Percentiles rank a stretch among this genome's conserved stretches.
phyloP scores from a whole-genome alignment of 2,113 vertebrate genomes.

The Gnathonemus longibarbis region DNA sequence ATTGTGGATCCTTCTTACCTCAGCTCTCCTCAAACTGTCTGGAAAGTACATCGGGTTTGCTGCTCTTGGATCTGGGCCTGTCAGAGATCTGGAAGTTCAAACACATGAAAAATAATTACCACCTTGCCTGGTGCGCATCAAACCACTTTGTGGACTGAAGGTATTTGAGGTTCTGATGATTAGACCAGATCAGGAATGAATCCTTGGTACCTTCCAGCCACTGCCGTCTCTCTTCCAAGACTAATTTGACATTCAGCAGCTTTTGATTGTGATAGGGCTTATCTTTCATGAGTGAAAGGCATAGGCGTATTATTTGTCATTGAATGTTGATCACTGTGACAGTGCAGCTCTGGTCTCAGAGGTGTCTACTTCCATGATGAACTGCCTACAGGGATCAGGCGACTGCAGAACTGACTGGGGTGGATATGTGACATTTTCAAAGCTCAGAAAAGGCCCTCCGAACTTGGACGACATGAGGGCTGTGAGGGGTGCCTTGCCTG shows the following conservation, averaged over 20 bases:
- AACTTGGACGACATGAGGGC: not conserved
- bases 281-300: not conserved
- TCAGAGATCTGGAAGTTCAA: not conserved
- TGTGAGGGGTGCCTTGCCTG: not conserved
- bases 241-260: not conserved
- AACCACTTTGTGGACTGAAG: not conserved
- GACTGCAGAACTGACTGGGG: not conserved
- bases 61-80: not conserved
- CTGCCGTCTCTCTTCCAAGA: not conserved
- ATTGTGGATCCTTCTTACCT: not conserved
- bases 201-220: not conserved
- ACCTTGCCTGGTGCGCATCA: not conserved
- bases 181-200: not conserved
- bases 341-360: not conserved
- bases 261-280: not conserved
- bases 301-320: not conserved
- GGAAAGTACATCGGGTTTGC: not conserved
- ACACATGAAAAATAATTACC: not conserved
- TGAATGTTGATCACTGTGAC: not conserved
- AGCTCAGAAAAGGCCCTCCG: not conserved
- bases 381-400: not conserved
- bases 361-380: not conserved
- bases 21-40: not conserved
- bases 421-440: not conserved
- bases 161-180: not conserved